Conservation (phyloP, 2,888 invertebrate genomes). For the Antitype chi region DNA sequence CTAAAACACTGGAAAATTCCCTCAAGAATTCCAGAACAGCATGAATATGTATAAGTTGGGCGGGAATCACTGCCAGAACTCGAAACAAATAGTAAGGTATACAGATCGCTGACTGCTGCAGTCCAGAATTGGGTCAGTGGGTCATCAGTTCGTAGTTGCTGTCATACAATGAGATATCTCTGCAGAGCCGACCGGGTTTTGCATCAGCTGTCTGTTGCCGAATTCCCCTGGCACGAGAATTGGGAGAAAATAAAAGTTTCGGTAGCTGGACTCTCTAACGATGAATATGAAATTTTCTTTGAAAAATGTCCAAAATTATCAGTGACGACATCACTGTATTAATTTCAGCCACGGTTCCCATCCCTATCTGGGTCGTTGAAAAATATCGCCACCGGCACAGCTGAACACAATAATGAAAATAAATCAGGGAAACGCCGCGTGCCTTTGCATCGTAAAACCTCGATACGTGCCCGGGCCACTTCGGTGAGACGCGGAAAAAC, state of each 20-base stretch:
- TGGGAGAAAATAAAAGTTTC: slow-evolving; percentile 60
- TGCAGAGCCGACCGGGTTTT: slow-evolving; percentile 82
- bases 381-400: slow-evolving; percentile 75
- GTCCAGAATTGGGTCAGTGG: slow-evolving; percentile 87
- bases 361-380: slow-evolving; percentile 72
- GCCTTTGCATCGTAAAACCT: slow-evolving; percentile 80
- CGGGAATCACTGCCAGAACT: slow-evolving; percentile 85
- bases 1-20: slow-evolving; percentile 60
- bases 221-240: slow-evolving; percentile 69
- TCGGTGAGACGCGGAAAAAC: slow-evolving; percentile 69
- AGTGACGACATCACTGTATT: slow-evolving; percentile 69
- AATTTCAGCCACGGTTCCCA: slow-evolving; percentile 74
- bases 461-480: slow-evolving; percentile 73
- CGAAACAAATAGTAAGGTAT: slow-evolving; percentile 85
- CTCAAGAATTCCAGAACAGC: slow-evolving; percentile 64
- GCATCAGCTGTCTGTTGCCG: slow-evolving; percentile 77
- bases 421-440: slow-evolving; percentile 77
- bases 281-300: slow-evolving; percentile 66
- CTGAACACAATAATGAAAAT: slow-evolving; percentile 82
- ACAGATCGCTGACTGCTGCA: slow-evolving; percentile 85
- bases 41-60: slow-evolving; percentile 82
- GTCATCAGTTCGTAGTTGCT: slow-evolving; percentile 84
- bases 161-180: slow-evolving; percentile 88
- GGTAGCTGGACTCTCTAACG: slow-evolving; percentile 52
- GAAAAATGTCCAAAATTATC: slow-evolving; percentile 52